A percentile compares a stretch with the other conserved stretches of the same genome.
phyloP scores from a whole-genome alignment of 2,113 vertebrate species.

The Egretta garzetta region DNA sequence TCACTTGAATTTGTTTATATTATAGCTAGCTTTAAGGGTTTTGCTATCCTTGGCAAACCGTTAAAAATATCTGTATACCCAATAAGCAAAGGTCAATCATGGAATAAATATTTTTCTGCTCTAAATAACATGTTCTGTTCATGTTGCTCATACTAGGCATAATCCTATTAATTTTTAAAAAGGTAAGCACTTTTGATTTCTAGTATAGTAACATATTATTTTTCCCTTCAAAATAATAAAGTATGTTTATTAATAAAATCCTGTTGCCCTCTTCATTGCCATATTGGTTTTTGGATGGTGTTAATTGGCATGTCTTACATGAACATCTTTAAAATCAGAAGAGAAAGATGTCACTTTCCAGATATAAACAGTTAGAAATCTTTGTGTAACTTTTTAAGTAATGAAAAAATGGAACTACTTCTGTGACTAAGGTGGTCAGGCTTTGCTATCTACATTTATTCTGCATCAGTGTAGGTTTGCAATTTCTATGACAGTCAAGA shows the following conservation, averaged over 20 bases:
- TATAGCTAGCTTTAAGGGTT: neutral
- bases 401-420: neutral
- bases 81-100: neutral
- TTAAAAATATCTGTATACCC: neutral
- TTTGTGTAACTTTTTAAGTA: neutral
- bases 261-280: neutral
- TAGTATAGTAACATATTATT: neutral
- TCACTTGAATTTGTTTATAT: neutral
- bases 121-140: neutral
- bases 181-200: neutral
- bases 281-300: neutral
- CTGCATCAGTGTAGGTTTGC: neutral
- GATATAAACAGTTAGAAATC: neutral
- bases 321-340: neutral
- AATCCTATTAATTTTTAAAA: neutral
- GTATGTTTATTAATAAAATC: neutral
- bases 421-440: neutral
- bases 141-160: neutral
- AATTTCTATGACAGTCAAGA: neutral
- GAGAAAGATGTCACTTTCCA: neutral
- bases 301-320: neutral
- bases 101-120: neutral
- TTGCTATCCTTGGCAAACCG: neutral
- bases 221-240: neutral
- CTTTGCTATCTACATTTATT: neutral